A percentile compares a stretch with the other conserved stretches of the same genome.
phyloP scores from a whole-genome alignment of 1,140 invertebrate species.

The Caerostris extrusa region DNA sequence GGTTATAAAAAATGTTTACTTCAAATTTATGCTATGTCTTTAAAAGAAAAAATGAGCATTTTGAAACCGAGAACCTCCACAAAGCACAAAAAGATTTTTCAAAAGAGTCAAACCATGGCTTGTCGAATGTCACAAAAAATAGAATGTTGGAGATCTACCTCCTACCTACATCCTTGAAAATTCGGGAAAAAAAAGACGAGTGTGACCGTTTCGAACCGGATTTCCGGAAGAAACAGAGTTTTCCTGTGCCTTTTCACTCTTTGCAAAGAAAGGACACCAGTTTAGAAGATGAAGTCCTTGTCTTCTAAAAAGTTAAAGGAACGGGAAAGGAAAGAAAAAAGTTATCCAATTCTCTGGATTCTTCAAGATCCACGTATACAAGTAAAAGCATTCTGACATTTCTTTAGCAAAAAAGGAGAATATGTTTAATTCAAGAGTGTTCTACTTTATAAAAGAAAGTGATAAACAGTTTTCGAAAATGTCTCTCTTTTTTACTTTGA shows the following conservation, averaged over 20 bases:
- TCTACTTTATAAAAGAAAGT: not conserved
- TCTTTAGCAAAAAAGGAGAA: not conserved
- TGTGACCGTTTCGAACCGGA: slow-evolving; percentile 19
- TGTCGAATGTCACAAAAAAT: slow-evolving; percentile 7
- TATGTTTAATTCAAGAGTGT: slow-evolving; percentile 7
- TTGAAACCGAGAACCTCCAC: not conserved
- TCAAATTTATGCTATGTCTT: not conserved
- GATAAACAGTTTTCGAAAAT: slow-evolving; percentile 14
- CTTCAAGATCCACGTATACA: not conserved
- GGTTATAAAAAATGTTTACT: no score
- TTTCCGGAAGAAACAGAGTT: slow-evolving; percentile 32
- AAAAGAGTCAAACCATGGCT: not conserved
- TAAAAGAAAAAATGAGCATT: not conserved
- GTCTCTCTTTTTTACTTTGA: not conserved
- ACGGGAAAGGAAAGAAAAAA: not conserved
- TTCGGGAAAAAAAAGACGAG: slow-evolving; percentile 47
- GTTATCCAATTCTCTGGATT: slow-evolving; percentile 34
- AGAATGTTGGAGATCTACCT: not conserved
- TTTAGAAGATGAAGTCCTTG: slow-evolving; percentile 58
- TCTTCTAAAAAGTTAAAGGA: not conserved
- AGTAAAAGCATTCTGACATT: not conserved
- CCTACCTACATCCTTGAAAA: not conserved
- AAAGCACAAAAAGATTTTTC: not conserved
- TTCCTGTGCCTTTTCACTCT: slow-evolving; percentile 24
- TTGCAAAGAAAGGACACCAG: slow-evolving; percentile 4